A percentile compares a stretch with the other conserved stretches of the same genome.
These are phyloP conservation scores for Lysiphlebus fabarum DNA, from an alignment of 1,140 invertebrate species.

Conservation along the genomic window DNA sequence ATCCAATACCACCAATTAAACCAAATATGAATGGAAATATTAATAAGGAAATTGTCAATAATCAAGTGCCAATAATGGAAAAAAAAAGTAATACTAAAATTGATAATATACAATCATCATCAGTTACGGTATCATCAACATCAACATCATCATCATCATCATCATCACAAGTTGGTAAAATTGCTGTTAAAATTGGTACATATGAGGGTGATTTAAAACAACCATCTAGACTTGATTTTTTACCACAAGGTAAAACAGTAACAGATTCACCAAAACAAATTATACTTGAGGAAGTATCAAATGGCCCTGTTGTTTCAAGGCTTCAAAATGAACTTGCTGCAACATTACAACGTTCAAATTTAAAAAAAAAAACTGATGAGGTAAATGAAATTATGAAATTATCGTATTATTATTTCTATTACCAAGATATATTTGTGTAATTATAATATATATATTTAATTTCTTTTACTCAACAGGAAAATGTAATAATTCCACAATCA, in stretches of 20 bases:
- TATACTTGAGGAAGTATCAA: constrained; percentile 26
- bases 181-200: constrained; percentile 48
- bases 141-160: constrained; percentile 13
- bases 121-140: constrained; percentile 18
- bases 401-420: neutral
- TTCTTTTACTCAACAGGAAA: constrained; percentile 31
- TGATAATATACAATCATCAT: neutral
- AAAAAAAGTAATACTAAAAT: constrained; percentile 13
- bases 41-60: constrained; percentile 17
- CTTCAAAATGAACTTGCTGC: constrained; percentile 69
- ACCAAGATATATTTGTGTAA: neutral
- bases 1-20: constrained; percentile 14
- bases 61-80: constrained; percentile 8
- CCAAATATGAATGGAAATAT: constrained; percentile 14
- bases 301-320: constrained; percentile 59
- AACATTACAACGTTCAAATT: constrained; percentile 70
- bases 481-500: constrained; percentile 20
- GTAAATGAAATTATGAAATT: constrained; percentile 49
- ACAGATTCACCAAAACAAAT: constrained; percentile 37
- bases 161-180: constrained; percentile 33
- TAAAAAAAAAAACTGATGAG: constrained; percentile 66
- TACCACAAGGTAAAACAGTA: constrained; percentile 48
- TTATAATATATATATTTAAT: constrained; percentile 17
- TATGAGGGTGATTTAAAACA: constrained; percentile 58
- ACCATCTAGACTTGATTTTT: constrained; percentile 66